Evolutionary conservation across 2,797 vertebrate genomes (phyloP).

Genomic region (Natrix natrix): DNA sequence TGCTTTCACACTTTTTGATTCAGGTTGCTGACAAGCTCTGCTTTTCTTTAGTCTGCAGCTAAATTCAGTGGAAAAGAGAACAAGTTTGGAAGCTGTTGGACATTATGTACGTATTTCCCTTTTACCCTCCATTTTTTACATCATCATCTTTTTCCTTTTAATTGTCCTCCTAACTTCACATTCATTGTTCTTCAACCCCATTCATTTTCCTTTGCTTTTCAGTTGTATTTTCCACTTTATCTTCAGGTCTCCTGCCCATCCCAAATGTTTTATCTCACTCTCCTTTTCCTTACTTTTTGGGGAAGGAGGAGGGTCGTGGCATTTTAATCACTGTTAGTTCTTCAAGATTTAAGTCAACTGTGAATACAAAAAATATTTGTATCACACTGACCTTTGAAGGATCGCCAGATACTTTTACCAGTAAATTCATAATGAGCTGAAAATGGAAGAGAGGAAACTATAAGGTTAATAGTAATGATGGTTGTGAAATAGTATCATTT

Average conservation of each 20-base stretch:
- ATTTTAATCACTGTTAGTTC: background rate
- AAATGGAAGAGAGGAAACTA: background rate
- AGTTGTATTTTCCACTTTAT: background rate
- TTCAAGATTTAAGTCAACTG: background rate
- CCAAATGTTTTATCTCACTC: background rate
- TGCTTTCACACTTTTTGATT: background rate
- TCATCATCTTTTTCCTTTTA: background rate
- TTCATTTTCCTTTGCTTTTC: background rate
- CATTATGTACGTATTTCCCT: background rate
- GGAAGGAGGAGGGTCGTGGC: background rate
- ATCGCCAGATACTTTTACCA: background rate
- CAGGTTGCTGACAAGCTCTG: background rate
- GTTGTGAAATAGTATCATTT: constrained; percentile 24
- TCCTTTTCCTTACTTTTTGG: background rate
- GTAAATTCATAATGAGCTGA: constrained; percentile 5
- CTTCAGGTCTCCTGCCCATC: background rate
- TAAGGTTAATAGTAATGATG: constrained; percentile 1
- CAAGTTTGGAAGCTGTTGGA: background rate
- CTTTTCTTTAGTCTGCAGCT: background rate
- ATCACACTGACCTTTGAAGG: background rate
- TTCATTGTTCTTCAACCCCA: background rate
- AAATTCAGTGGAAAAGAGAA: background rate
- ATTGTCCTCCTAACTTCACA: background rate
- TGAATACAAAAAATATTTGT: constrained; percentile 16
- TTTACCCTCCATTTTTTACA: background rate